These are phyloP conservation scores for Drosophila repletoides DNA, from an alignment of 1,140 invertebrate species.

Conservation along the genomic window DNA sequence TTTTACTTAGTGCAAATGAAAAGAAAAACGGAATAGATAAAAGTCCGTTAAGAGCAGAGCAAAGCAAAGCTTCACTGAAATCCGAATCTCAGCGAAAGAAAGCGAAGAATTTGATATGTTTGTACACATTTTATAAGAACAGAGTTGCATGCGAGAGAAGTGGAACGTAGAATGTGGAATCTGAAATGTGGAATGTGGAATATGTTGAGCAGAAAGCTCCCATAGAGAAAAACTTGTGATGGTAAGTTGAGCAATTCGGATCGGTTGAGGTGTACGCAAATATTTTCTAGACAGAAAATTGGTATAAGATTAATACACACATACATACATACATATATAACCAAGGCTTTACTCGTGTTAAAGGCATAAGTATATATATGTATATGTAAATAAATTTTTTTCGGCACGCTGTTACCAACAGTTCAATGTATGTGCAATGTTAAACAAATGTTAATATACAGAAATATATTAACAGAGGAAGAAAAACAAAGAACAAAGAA, in stretches of 20 bases:
- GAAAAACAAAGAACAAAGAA: too few species aligned
- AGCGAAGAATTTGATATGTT: neutral
- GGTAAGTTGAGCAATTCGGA: constrained; percentile 19
- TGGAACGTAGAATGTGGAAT: too few species aligned
- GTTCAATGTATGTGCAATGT: neutral
- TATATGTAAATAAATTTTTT: neutral
- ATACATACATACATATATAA: too few species aligned
- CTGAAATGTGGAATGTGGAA: too few species aligned
- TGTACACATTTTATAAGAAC: constrained; percentile 8
- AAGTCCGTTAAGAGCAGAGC: neutral
- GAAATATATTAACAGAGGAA: neutral
- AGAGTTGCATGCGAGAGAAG: too few species aligned
- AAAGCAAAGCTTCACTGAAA: neutral
- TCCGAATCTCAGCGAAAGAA: neutral
- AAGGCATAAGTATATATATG: too few species aligned
- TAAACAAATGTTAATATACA: neutral
- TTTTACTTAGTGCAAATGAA: constrained; percentile 29
- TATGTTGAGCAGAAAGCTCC: too few species aligned
- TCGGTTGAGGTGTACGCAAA: neutral
- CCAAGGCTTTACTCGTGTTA: too few species aligned
- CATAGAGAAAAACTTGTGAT: neutral
- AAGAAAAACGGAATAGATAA: neutral
- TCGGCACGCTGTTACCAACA: neutral
- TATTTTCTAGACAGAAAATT: too few species aligned
- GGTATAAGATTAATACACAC: too few species aligned